Percentiles rank a stretch among this genome's conserved stretches.
These are phyloP conservation scores for Xanthorhoe spadicearia DNA, from an alignment of 2,888 invertebrate species.

Conservation along the genomic window DNA sequence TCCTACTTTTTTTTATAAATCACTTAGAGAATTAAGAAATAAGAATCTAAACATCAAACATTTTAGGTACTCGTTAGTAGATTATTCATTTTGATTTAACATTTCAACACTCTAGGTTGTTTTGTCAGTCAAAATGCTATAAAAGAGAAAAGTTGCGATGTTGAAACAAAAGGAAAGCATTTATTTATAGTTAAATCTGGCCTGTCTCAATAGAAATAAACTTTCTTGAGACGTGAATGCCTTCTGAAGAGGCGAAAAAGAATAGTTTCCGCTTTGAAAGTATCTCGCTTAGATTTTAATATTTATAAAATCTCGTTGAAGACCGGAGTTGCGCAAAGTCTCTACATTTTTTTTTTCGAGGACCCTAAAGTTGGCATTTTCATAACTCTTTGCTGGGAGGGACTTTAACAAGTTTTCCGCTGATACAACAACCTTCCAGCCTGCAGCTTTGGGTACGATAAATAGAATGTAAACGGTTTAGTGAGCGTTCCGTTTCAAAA, in stretches of 20 bases:
- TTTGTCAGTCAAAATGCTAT: not conserved
- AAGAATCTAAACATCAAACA: not conserved
- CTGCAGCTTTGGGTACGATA: slow-evolving; percentile 48
- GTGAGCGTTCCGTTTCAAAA: slow-evolving; percentile 48
- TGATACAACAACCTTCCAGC: slow-evolving; percentile 62
- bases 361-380: slow-evolving; percentile 76
- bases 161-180: slow-evolving; percentile 31
- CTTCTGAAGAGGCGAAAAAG: slow-evolving; percentile 61
- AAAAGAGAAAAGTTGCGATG: slow-evolving; percentile 5
- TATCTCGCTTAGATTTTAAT: slow-evolving; percentile 71
- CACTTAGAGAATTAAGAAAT: too few relatives aligned
- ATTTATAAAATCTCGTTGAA: slow-evolving; percentile 75
- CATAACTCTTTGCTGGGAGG: slow-evolving; percentile 76
- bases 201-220: slow-evolving; percentile 41
- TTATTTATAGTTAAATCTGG: slow-evolving; percentile 42
- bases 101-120: not conserved
- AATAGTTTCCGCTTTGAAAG: slow-evolving; percentile 65
- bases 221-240: slow-evolving; percentile 57
- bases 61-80: not conserved
- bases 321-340: slow-evolving; percentile 68
- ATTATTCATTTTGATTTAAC: not conserved
- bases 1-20: not conserved
- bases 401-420: slow-evolving; percentile 75
- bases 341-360: slow-evolving; percentile 70
- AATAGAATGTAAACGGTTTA: slow-evolving; percentile 58